Evolutionary conservation across 1,140 invertebrate species (phyloP).

Genomic region (Polypedilum vanderplanki): DNA sequence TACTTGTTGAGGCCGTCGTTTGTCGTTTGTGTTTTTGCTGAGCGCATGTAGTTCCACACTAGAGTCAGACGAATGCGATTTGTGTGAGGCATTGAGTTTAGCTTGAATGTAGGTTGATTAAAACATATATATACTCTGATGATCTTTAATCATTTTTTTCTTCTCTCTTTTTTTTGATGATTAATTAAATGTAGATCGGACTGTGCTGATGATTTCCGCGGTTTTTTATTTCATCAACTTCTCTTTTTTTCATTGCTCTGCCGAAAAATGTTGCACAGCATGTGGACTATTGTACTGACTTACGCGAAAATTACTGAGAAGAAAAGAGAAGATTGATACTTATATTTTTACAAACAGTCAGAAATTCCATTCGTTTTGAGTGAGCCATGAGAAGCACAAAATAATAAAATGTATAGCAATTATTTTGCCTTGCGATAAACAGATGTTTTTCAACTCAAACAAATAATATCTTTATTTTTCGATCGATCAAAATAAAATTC

Average conservation of each 20-base stretch:
- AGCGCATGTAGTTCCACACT: too few species aligned
- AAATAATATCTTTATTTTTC: too few species aligned
- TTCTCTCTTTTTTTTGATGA: not conserved
- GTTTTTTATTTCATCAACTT: not conserved
- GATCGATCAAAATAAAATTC: too few species aligned
- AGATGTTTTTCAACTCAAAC: too few species aligned
- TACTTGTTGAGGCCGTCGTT: not conserved
- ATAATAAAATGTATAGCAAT: too few species aligned
- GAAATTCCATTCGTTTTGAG: too few species aligned
- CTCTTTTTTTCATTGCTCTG: not conserved
- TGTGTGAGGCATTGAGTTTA: not conserved
- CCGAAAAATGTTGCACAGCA: not conserved
- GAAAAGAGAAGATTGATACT: not conserved
- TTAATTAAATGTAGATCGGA: constrained; percentile 9
- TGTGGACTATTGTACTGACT: not conserved
- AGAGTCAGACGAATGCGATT: not conserved
- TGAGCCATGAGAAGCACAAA: too few species aligned
- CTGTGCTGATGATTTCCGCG: not conserved
- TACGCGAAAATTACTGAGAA: not conserved
- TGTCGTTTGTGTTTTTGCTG: not conserved
- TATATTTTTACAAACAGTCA: too few species aligned
- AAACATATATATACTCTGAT: not conserved
- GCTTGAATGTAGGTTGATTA: constrained; percentile 22
- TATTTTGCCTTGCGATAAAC: too few species aligned
- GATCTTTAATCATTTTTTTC: constrained; percentile 6